phyloP scores from a whole-genome alignment of 2,113 vertebrate species.

The Echinops telfairi region DNA sequence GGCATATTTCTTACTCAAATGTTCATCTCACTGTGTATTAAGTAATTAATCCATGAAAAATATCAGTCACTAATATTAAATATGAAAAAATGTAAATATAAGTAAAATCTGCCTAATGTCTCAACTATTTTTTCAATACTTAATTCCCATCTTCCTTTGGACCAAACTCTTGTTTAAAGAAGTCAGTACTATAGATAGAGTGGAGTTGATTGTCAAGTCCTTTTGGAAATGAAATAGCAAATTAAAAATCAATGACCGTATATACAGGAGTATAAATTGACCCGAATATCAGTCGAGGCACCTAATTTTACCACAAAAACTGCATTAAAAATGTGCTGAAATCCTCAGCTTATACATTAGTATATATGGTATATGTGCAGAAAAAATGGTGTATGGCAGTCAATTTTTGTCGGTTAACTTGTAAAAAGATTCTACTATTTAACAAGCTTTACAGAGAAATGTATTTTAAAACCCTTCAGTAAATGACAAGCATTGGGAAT shows the following conservation, averaged over 20 bases:
- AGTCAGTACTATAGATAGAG: slow-evolving; percentile 75
- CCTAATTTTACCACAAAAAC: too few relatives aligned
- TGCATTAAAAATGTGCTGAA: too few relatives aligned
- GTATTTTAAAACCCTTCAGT: slow-evolving; percentile 83
- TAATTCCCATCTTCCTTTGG: slow-evolving; percentile 76
- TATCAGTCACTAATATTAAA: neutral
- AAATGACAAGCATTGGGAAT: slow-evolving; percentile 70
- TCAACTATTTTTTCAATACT: slow-evolving; percentile 72
- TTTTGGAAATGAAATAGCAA: slow-evolving; percentile 83
- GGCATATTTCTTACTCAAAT: neutral
- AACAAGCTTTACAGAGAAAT: slow-evolving; percentile 84
- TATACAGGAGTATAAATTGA: too few relatives aligned
- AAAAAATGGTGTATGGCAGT: slow-evolving; percentile 84
- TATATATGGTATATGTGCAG: slow-evolving; percentile 68
- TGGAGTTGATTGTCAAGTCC: slow-evolving; percentile 83
- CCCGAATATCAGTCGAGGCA: too few relatives aligned
- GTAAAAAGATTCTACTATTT: slow-evolving; percentile 85
- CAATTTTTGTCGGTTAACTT: slow-evolving; percentile 84
- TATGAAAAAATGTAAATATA: neutral
- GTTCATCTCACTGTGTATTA: neutral
- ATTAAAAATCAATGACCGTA: slow-evolving; percentile 85
- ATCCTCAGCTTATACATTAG: too few relatives aligned
- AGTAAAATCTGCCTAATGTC: slow-evolving; percentile 68
- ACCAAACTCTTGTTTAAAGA: slow-evolving; percentile 68
- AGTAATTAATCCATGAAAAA: neutral